Evolutionary conservation across 2,888 invertebrate genomes (phyloP).

Genomic region (Liodrosophila aerea): DNA sequence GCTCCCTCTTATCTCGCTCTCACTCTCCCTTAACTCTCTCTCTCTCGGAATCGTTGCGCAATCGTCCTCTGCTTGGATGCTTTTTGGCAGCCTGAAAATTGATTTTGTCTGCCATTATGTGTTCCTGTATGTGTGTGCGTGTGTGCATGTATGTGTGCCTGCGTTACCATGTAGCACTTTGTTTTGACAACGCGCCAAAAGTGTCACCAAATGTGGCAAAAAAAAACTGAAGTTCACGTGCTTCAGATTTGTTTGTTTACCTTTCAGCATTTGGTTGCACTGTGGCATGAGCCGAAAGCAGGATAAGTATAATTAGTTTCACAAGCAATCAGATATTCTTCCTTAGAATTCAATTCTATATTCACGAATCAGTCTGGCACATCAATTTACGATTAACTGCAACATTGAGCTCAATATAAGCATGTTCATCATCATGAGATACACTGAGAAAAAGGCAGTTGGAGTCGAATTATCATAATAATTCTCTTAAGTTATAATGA

Average conservation of each 20-base stretch:
- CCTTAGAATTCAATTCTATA: too few relatives aligned
- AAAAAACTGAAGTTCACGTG: conserved; percentile 48
- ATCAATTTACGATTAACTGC: conserved; percentile 8
- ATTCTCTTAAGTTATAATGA: too few relatives aligned
- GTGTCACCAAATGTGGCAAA: conserved; percentile 45
- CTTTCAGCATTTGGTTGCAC: conserved; percentile 28
- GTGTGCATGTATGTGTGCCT: conserved; percentile 10
- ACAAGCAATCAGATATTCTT: not conserved
- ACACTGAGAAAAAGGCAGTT: too few relatives aligned
- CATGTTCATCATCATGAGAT: too few relatives aligned
- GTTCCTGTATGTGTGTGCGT: conserved; percentile 8
- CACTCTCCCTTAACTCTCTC: not conserved
- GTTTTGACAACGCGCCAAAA: conserved; percentile 64
- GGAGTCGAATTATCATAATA: too few relatives aligned
- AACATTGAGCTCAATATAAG: conserved; percentile 1
- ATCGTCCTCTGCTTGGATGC: conserved; percentile 35
- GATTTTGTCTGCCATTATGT: conserved; percentile 43
- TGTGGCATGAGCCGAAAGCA: not conserved
- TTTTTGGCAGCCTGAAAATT: conserved; percentile 48
- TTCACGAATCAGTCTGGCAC: not conserved
- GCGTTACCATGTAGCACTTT: conserved; percentile 51
- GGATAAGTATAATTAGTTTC: conserved; percentile 6
- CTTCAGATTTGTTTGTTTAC: conserved; percentile 63
- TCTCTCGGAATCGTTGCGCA: conserved; percentile 37
- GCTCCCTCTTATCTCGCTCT: too few relatives aligned